Percentiles rank a stretch among this genome's conserved stretches.
Conservation (phyloP, 2,113 vertebrate genomes). For the Orthochromis indermauri region DNA sequence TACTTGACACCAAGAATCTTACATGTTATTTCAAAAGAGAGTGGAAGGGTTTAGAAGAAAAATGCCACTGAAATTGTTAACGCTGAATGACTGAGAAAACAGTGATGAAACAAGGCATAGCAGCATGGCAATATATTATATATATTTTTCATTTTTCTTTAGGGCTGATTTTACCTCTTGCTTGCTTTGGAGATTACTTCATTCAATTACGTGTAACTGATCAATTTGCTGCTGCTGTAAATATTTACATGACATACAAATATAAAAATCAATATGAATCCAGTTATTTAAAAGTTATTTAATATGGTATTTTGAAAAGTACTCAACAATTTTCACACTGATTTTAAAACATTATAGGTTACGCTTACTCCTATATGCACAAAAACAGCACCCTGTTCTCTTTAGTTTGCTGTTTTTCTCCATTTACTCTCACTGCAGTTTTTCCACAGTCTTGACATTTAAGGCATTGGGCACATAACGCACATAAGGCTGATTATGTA, state of each 20-base stretch:
- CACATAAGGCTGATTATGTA: constrained; percentile 3
- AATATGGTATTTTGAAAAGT: not conserved
- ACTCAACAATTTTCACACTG: not conserved
- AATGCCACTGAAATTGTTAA: not conserved
- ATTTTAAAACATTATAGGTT: not conserved
- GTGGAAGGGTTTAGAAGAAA: not conserved
- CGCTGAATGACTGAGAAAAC: not conserved
- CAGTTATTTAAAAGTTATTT: not conserved
- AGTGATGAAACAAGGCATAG: not conserved
- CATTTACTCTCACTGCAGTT: not conserved
- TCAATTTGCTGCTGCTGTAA: not conserved
- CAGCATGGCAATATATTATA: not conserved
- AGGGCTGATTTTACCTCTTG: not conserved
- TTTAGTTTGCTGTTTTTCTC: not conserved
- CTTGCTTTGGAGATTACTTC: not conserved
- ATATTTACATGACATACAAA: not conserved
- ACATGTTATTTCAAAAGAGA: not conserved
- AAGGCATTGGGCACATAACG: constrained; percentile 6
- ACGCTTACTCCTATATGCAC: not conserved
- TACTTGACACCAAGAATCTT: not conserved
- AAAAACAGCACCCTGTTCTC: not conserved
- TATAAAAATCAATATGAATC: not conserved
- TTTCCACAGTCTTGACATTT: constrained; percentile 8
- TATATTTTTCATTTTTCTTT: not conserved
- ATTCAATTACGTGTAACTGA: not conserved